Evolutionary conservation across 2,113 vertebrate genomes (phyloP).

Genomic region (Astatotilapia flaviijosephi): DNA sequence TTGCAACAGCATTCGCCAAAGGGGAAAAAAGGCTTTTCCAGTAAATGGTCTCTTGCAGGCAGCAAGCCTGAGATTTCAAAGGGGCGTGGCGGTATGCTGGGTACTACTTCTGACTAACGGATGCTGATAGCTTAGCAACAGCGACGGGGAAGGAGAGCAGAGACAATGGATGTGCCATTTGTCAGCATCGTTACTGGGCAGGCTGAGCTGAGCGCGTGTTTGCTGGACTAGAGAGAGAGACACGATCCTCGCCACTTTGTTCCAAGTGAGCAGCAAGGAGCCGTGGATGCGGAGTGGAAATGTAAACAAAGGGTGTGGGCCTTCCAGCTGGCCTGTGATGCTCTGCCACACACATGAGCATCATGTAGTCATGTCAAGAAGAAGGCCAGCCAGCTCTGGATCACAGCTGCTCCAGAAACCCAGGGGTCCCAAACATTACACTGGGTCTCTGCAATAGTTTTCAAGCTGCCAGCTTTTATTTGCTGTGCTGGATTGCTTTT

Average conservation of each 20-base stretch:
- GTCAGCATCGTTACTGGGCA: slow-evolving; percentile 35
- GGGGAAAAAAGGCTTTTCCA: neutral
- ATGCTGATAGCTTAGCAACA: slow-evolving; percentile 71
- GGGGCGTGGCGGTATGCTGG: slow-evolving; percentile 59
- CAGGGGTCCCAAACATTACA: neutral
- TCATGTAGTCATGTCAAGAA: neutral
- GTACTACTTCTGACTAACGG: slow-evolving; percentile 55
- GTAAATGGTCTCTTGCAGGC: neutral
- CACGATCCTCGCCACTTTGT: neutral
- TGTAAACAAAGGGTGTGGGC: slow-evolving; percentile 70
- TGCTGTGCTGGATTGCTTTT: neutral
- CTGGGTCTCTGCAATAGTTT: neutral
- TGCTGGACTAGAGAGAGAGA: neutral
- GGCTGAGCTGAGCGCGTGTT: neutral
- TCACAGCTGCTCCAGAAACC: neutral
- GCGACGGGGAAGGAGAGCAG: slow-evolving; percentile 43
- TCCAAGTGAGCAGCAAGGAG: slow-evolving; percentile 13
- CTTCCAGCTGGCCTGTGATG: slow-evolving; percentile 36
- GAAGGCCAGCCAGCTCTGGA: neutral
- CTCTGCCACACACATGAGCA: neutral
- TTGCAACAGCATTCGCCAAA: neutral
- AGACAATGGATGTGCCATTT: slow-evolving; percentile 48
- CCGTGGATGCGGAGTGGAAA: slow-evolving; percentile 9
- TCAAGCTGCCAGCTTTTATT: neutral
- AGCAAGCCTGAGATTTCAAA: slow-evolving; percentile 15